Percentiles rank a stretch among this genome's conserved stretches.
Evolutionary conservation across 2,797 vertebrate genomes (phyloP).

Genomic region (Ciconia nigra): DNA sequence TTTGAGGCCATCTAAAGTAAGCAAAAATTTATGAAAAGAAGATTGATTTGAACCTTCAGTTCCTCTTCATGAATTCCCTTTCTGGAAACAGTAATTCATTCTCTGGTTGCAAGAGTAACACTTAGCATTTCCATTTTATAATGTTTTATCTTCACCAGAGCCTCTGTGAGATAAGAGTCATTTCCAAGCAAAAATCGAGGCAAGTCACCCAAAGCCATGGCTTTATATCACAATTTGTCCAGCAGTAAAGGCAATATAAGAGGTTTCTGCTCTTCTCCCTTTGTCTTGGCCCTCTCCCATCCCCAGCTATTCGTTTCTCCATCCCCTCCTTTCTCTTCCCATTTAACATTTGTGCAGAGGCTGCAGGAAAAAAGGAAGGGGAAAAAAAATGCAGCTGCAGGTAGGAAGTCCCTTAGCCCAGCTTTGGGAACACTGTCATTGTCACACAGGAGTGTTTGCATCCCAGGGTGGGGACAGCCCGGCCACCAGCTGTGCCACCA

Average conservation of each 20-base stretch:
- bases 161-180: neutral
- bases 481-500: neutral
- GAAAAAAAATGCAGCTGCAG: neutral
- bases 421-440: neutral
- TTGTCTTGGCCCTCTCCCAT: neutral
- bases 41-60: neutral
- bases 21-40: neutral
- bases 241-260: neutral
- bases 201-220: neutral
- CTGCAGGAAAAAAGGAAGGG: fast-evolving
- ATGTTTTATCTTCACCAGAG: neutral
- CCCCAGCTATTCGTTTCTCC: neutral
- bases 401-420: neutral
- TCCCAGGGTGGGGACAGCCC: neutral
- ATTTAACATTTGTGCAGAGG: neutral
- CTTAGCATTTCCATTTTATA: neutral
- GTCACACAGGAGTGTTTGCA: neutral
- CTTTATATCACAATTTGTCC: neutral
- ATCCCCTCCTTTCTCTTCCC: neutral
- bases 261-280: neutral
- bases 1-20: neutral
- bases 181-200: neutral
- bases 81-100: neutral
- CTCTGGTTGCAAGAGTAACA: neutral
- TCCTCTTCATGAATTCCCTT: neutral